Conservation (phyloP, 2,797 vertebrate genomes). For the Emydoidea blandingii region DNA sequence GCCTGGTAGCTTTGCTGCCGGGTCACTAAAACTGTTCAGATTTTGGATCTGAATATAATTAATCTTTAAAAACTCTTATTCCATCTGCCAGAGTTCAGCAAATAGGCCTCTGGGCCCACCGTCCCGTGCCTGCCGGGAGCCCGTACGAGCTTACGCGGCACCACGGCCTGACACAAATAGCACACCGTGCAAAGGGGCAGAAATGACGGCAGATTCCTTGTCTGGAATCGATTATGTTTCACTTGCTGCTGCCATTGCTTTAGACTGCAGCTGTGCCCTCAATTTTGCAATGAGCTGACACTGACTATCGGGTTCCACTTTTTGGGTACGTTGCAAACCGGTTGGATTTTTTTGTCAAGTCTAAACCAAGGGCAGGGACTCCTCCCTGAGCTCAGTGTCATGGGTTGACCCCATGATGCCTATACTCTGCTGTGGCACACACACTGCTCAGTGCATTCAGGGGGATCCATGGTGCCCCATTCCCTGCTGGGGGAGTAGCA, state of each 20-base stretch:
- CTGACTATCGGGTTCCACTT: not conserved
- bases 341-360: not conserved
- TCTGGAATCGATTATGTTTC: not conserved
- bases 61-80: rapidly evolving
- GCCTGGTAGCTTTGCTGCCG: not conserved
- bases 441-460: not conserved
- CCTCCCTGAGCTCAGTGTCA: not conserved
- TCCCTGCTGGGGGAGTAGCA: not conserved
- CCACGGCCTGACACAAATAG: not conserved
- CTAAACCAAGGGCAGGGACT: not conserved
- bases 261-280: not conserved
- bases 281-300: rapidly evolving
- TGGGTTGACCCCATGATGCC: conserved; percentile 28
- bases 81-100: not conserved
- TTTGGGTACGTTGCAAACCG: not conserved
- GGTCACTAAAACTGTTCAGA: not conserved
- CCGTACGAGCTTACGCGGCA: rapidly evolving
- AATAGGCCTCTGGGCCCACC: rapidly evolving
- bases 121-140: not conserved
- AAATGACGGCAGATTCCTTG: not conserved
- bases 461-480: not conserved
- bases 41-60: not conserved
- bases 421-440: conserved; percentile 25
- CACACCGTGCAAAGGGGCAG: rapidly evolving
- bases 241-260: not conserved